Percentiles rank a stretch among this genome's conserved stretches.
phyloP scores from a whole-genome alignment of 92 coral and sea anemone genomes.

The Parazoanthus swiftii region DNA sequence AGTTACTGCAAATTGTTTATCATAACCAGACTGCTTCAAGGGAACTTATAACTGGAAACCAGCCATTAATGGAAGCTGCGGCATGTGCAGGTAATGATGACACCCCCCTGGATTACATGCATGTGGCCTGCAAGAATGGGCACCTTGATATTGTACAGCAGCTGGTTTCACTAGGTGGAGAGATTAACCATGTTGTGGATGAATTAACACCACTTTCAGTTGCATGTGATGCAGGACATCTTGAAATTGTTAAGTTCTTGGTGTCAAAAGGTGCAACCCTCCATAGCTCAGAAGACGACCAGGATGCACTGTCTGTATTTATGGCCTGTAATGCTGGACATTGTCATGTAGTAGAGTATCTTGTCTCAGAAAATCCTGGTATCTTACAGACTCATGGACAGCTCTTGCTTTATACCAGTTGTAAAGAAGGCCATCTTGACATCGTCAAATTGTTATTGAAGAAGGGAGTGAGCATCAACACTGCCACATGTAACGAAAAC shows the following conservation, averaged over 20 bases:
- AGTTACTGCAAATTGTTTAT: slow-evolving; percentile 70
- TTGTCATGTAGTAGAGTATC: slow-evolving; percentile 59
- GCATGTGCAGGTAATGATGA: slow-evolving; percentile 23
- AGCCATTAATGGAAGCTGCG: slow-evolving; percentile 17
- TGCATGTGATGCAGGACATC: slow-evolving; percentile 83
- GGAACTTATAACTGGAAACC: slow-evolving; percentile 55
- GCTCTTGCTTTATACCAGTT: slow-evolving; percentile 69
- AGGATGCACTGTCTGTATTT: slow-evolving; percentile 72
- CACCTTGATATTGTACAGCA: slow-evolving; percentile 79
- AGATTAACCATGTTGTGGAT: slow-evolving; percentile 68
- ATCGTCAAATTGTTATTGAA: slow-evolving; percentile 72
- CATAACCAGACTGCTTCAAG: slow-evolving; percentile 59
- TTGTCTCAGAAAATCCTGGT: slow-evolving; percentile 70
- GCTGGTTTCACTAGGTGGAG: slow-evolving; percentile 73
- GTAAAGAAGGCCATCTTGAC: slow-evolving; percentile 75
- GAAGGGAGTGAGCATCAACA: slow-evolving; percentile 74
- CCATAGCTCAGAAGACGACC: slow-evolving; percentile 45
- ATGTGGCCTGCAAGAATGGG: slow-evolving; percentile 79
- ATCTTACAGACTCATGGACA: slow-evolving; percentile 68
- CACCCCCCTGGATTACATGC: slow-evolving; percentile 64
- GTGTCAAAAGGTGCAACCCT: slow-evolving; percentile 69
- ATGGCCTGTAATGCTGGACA: slow-evolving; percentile 81
- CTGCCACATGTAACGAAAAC: slow-evolving; percentile 24
- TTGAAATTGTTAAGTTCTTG: slow-evolving; percentile 67
- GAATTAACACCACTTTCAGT: slow-evolving; percentile 74